Evolutionary conservation across 2,888 invertebrate species (phyloP), one percentile per base, ranked within the genome.

Genomic region (Diadegma fenestrale): DNA sequence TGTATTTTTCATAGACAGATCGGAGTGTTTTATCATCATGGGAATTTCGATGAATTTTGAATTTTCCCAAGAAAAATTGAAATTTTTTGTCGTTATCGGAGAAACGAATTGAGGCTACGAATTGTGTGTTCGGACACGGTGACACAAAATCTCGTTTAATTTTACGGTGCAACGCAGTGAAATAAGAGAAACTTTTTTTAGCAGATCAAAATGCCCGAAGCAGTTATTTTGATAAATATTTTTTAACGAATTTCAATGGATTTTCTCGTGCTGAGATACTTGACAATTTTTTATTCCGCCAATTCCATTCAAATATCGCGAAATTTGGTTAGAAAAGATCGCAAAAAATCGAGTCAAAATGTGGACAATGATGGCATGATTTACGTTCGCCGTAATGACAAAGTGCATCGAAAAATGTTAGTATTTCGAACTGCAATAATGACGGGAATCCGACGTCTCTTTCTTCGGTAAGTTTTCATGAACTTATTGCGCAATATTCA

Each of bases 371-470:
- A 48, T 76, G 12, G 30, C 19, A 14, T 17, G 72, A 2, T 33
- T 72, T 12, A 22, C 12, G 54, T 2, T 12, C 14, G 58, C 12
- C 19, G 41, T 73, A 22, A 61, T 61, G 26, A 12, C 19, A 41
- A 79, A 71, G 51, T 48, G n/a, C 10, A 17, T 26, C 19, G 48
- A 72, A 76, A 76, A 71, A 85, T 85, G 85, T 82, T 80, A 85
- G 51, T 41, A 68, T 48, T 71, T 5, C 8, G 33, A 48, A 61
- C 61, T 33, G 61, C 51, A 51, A 80, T 66, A 51, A 85, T 85
- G 85, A 72, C 82, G 72, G 82, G 71, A 66, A 85, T 85, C 58
- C 85, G 85, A 80, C 85, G 85, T 82, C 68, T 85, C 37, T 82
- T 85, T 58, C 72, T 85, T 51, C 75, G 85, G 85, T 85, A 63